Percentiles rank a stretch among this genome's conserved stretches.
Evolutionary conservation across 2,797 vertebrate species (phyloP).

Genomic region (Florisuga fusca): DNA sequence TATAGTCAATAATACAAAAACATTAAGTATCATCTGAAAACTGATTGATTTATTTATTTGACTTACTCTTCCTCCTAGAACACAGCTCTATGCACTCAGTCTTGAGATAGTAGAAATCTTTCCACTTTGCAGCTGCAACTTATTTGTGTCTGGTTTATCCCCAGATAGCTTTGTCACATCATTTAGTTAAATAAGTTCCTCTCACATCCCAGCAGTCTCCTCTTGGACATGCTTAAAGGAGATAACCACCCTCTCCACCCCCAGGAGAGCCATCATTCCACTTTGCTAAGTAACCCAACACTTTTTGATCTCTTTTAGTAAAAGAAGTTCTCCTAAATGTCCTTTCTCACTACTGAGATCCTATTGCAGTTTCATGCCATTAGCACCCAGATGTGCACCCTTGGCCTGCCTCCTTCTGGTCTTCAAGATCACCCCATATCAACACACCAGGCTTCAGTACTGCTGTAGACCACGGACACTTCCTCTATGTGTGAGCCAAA

Average conservation of each 20-base stretch:
- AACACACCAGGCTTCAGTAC: not conserved
- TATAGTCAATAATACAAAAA: not conserved
- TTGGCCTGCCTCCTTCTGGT: not conserved
- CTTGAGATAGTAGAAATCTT: not conserved
- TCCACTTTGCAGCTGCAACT: not conserved
- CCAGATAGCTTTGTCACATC: not conserved
- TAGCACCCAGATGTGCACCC: not conserved
- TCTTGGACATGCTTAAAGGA: not conserved
- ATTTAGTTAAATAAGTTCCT: not conserved
- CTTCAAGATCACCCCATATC: not conserved
- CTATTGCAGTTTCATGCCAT: not conserved
- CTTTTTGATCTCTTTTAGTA: not conserved
- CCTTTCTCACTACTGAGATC: not conserved
- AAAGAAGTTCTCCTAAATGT: not conserved
- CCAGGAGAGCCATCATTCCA: not conserved
- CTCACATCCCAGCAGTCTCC: not conserved
- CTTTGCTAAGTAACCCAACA: not conserved
- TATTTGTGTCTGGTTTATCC: not conserved
- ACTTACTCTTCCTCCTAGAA: not conserved
- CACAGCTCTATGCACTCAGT: not conserved
- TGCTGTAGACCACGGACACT: not conserved
- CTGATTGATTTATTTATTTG: not conserved
- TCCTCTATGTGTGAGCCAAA: not conserved
- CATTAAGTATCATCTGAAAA: not conserved
- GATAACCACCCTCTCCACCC: fast-evolving